Evolutionary conservation across 2,888 invertebrate genomes (phyloP).

Genomic region (Trilocha varians): DNA sequence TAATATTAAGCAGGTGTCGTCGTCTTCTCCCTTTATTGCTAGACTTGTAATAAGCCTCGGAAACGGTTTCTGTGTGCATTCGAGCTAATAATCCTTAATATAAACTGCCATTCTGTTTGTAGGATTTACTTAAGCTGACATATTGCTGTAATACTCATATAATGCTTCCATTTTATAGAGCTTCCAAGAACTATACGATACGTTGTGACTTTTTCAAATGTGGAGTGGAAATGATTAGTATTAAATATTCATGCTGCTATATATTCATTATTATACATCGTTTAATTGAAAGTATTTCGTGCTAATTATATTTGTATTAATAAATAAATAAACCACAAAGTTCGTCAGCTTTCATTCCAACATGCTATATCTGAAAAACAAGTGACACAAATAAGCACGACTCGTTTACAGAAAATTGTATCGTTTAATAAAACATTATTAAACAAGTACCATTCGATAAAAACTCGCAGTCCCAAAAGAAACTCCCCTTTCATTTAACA

Average conservation of each 20-base stretch:
- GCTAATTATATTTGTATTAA: too few relatives aligned
- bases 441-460: background rate
- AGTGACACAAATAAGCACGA: background rate
- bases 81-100: conserved; percentile 40
- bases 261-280: background rate
- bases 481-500: conserved; percentile 1
- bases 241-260: background rate
- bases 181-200: conserved; percentile 2
- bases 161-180: background rate
- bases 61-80: conserved; percentile 19
- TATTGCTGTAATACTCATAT: background rate
- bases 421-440: background rate
- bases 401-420: too few relatives aligned
- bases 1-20: conserved; percentile 67
- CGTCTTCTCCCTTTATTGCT: conserved; percentile 52
- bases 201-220: background rate
- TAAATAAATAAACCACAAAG: background rate
- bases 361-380: too few relatives aligned
- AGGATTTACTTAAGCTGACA: conserved; percentile 21
- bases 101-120: conserved; percentile 38
- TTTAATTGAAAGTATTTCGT: too few relatives aligned
- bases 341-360: background rate
- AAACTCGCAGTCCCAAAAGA: background rate
- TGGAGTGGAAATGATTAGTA: background rate
- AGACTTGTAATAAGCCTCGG: conserved; percentile 55